phyloP scores from a whole-genome alignment of 2,888 invertebrate genomes.

The Didymodactylos carnosus region DNA sequence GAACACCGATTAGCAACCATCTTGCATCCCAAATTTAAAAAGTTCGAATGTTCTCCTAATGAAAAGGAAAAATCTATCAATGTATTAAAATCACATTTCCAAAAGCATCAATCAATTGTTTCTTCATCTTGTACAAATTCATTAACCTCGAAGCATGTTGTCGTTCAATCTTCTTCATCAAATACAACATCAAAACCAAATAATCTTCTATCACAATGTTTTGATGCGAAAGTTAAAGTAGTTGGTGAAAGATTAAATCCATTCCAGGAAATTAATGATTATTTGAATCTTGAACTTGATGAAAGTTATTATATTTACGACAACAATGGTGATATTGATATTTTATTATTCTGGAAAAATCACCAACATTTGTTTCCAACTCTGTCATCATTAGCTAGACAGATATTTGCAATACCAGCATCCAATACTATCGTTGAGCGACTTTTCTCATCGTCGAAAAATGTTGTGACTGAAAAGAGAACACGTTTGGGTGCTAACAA shows the following conservation, averaged over 20 bases:
- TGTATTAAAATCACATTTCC: not conserved
- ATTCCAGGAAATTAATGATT: not conserved
- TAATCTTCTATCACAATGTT: not conserved
- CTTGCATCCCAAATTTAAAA: not conserved
- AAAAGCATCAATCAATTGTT: not conserved
- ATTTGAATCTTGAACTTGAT: not conserved
- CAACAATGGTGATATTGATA: not conserved
- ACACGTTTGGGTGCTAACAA: not conserved
- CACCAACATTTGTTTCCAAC: not conserved
- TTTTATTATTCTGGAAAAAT: not conserved
- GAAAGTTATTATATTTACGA: not conserved
- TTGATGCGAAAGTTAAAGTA: not conserved
- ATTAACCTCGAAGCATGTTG: not conserved
- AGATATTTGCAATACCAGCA: not conserved
- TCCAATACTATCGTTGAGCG: not conserved
- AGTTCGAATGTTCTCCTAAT: not conserved
- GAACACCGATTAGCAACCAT: not conserved
- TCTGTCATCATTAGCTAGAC: not conserved
- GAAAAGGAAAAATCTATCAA: not conserved
- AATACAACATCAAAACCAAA: not conserved
- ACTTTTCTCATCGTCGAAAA: not conserved
- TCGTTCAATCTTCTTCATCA: not conserved
- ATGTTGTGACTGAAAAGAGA: not conserved
- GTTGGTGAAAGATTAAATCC: not conserved
- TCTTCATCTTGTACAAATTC: not conserved